These are phyloP conservation scores for Neomorphus geoffroyi DNA, from an alignment of 2,797 vertebrate genomes.

Conservation along the genomic window DNA sequence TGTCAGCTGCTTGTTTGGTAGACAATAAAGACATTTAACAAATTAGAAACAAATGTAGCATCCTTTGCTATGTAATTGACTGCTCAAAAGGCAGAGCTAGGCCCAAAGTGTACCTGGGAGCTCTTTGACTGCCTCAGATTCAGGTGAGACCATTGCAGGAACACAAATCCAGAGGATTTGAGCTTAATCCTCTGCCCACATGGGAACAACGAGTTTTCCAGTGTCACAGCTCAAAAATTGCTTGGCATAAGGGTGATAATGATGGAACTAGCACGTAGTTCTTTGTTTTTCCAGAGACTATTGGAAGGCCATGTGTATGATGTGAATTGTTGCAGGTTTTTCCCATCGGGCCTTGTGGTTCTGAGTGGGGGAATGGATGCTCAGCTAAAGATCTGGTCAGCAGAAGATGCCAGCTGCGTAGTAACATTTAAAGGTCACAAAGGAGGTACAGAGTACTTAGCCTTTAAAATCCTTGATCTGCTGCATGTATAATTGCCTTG, in stretches of 20 bases:
- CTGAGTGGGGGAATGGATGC: conserved; percentile 83
- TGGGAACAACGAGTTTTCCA: not conserved
- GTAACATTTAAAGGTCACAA: conserved; percentile 82
- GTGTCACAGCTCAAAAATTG: not conserved
- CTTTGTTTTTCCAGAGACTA: conserved; percentile 78
- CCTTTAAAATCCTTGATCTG: not conserved
- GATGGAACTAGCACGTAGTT: conserved; percentile 60
- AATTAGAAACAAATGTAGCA: not conserved
- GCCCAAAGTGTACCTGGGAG: not conserved
- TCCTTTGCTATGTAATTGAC: not conserved
- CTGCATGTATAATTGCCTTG: not conserved
- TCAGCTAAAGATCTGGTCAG: conserved; percentile 82
- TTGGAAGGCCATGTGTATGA: conserved; percentile 82
- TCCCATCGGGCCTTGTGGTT: conserved; percentile 81
- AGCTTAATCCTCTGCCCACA: not conserved
- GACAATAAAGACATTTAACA: not conserved
- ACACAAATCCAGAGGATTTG: not conserved
- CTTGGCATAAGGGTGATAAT: not conserved
- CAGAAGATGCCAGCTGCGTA: conserved; percentile 77
- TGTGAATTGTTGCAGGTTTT: conserved; percentile 84
- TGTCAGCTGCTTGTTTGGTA: not conserved
- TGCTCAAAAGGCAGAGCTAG: not conserved
- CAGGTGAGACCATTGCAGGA: not conserved
- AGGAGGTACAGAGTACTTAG: conserved; percentile 69
- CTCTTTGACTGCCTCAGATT: no score